Conservation (phyloP, 2,113 vertebrate species). For the Struthidea cinerea region DNA sequence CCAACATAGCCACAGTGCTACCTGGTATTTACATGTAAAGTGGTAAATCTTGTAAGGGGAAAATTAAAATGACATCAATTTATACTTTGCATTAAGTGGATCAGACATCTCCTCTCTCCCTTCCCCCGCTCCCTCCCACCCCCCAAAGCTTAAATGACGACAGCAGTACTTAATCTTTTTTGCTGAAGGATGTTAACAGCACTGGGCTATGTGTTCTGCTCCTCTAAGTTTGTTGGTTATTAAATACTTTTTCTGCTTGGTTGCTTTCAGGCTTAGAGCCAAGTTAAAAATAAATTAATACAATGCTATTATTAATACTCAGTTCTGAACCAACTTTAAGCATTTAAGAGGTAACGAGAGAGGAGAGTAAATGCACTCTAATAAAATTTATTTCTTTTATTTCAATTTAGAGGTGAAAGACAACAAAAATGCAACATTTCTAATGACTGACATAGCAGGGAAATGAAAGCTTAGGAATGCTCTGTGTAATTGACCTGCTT, state of each 20-base stretch:
- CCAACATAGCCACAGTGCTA: not conserved
- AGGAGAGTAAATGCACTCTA: not conserved
- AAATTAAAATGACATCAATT: slow-evolving; percentile 58
- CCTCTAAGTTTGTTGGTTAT: slow-evolving; percentile 22
- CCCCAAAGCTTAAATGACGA: not conserved
- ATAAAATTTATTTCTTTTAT: not conserved
- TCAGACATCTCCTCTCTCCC: slow-evolving; percentile 33
- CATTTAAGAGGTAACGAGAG: fast-evolving
- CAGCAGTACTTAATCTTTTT: slow-evolving; percentile 41
- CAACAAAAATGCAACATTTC: not conserved
- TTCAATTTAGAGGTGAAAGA: not conserved
- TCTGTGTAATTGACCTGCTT: not conserved
- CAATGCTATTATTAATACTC: not conserved
- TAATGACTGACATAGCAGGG: not conserved
- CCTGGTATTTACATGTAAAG: slow-evolving; percentile 57
- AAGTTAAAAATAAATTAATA: slow-evolving; percentile 20
- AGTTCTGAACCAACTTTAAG: not conserved
- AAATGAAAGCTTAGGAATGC: not conserved
- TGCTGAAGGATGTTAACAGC: slow-evolving; percentile 22
- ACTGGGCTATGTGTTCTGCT: not conserved
- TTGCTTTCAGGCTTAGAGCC: slow-evolving; percentile 1
- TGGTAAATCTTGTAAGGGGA: slow-evolving; percentile 53
- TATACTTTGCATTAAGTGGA: slow-evolving; percentile 51
- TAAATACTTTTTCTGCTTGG: slow-evolving; percentile 39
- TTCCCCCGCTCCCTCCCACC: not conserved